Base-by-base conservation (phyloP, 2,113 vertebrate genomes). In the Oceanodroma tethys region DNA sequence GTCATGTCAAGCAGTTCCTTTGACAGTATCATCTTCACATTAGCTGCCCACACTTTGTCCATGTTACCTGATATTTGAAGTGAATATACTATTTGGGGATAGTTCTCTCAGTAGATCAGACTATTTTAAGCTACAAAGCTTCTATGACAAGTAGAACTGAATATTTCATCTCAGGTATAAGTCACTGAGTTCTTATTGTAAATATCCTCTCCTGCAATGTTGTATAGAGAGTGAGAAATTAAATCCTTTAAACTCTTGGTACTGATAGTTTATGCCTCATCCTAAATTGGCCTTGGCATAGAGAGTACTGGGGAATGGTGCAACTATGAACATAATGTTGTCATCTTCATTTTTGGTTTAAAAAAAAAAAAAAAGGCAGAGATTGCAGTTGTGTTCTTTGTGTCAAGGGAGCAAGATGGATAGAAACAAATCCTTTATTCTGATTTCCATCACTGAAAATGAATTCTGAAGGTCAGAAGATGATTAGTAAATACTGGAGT, bases 41-140 rank as follows among this genome's bases (percentile, higher is more conserved):
- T 16, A 55, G 17, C 67, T 42, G 56, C 26, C 93, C 62, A 6
- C 25, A 6, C 42, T 47, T 22, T 16, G 63, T 38, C 71, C 60
- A 14, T 78, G 48, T 23, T 68, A 65, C 7, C 71, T 76, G 67
- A 29, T 70, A 43, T 67, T 70, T 88, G 79, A 81, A 74, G 42
- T 27, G 59, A 63, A 58, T 55, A 40, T 11, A 25, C 36, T 68
- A 9, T 81, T 78, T 83, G 52, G 72, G 55, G 63, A 70, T 42
- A 50, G 52, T 59, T 68, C 26, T 84, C 68, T 95, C 63, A 63
- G 50, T 25, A 86, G 36, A 58, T 86, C 45, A 53, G 63, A 32
- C n/a, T 93, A 84, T 96, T 96, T 96, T 86, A 90, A 92, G 59
- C 50, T 66, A 55, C 32, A 66, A 81, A 81, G 52, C n/a, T 86